Percentiles rank a stretch among this genome's conserved stretches.
These are phyloP conservation scores for Drosophila grimshawi DNA, from an alignment of 1,140 invertebrate genomes.

Conservation along the genomic window DNA sequence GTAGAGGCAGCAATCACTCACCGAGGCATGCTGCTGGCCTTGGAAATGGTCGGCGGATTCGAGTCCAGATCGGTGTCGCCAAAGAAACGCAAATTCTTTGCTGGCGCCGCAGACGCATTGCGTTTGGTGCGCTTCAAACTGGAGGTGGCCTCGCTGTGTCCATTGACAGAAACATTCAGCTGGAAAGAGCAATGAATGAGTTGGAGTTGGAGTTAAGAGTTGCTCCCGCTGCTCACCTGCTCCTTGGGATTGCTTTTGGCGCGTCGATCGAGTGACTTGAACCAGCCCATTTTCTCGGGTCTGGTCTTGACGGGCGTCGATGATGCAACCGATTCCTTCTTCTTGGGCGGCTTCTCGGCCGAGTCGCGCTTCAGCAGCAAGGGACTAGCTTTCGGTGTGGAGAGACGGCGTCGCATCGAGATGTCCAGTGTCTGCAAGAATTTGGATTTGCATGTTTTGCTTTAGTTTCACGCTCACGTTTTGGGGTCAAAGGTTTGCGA, in stretches of 20 bases:
- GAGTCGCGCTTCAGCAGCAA: slow-evolving; percentile 77
- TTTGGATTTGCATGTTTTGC: slow-evolving; percentile 2
- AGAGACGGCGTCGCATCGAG: slow-evolving; percentile 88
- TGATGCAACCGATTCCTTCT: slow-evolving; percentile 52
- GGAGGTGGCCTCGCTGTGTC: slow-evolving; percentile 85
- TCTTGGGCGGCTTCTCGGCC: slow-evolving; percentile 73
- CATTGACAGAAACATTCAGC: slow-evolving; percentile 77
- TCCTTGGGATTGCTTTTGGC: slow-evolving; percentile 85
- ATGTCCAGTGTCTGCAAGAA: slow-evolving; percentile 72
- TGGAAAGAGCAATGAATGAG: background rate
- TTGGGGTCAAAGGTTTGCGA: slow-evolving; percentile 38
- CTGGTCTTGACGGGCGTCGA: slow-evolving; percentile 48
- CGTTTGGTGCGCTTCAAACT: slow-evolving; percentile 84
- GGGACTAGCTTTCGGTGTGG: slow-evolving; percentile 90
- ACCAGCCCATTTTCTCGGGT: slow-evolving; percentile 86
- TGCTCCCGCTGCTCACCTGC: slow-evolving; percentile 43
- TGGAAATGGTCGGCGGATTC: slow-evolving; percentile 85
- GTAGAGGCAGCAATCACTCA: slow-evolving; percentile 6
- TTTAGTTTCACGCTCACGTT: slow-evolving; percentile 18
- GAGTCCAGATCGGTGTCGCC: slow-evolving; percentile 92
- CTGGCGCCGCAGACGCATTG: slow-evolving; percentile 84
- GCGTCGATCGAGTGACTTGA: slow-evolving; percentile 87
- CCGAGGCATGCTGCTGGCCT: slow-evolving; percentile 87
- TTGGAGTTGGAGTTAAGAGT: background rate
- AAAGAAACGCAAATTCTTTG: slow-evolving; percentile 91